phyloP scores from a whole-genome alignment of 2,113 vertebrate species.

The Thunnus maccoyii region DNA sequence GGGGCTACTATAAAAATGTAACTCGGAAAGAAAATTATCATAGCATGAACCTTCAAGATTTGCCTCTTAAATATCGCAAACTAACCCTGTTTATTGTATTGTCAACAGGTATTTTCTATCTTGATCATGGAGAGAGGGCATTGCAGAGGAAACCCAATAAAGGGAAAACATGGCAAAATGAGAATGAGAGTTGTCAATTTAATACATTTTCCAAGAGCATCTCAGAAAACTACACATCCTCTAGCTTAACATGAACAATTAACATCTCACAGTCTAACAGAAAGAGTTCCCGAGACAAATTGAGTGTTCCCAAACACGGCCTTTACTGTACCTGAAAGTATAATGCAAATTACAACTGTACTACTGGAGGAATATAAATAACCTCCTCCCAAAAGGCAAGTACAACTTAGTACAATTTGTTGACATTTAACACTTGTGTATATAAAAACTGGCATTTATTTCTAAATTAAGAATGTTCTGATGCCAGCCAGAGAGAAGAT shows the following conservation, averaged over 20 bases:
- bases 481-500: conserved; percentile 5
- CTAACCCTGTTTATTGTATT: conserved; percentile 74
- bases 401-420: conserved; percentile 18
- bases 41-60: conserved; percentile 80
- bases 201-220: conserved; percentile 46
- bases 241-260: conserved; percentile 3
- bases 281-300: background rate
- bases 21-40: conserved; percentile 37
- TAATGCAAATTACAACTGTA: conserved; percentile 49
- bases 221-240: background rate
- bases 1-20: conserved; percentile 15
- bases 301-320: conserved; percentile 13
- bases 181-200: conserved; percentile 37
- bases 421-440: conserved; percentile 3
- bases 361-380: conserved; percentile 16
- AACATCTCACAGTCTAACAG: conserved; percentile 8
- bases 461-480: conserved; percentile 17
- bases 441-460: conserved; percentile 25
- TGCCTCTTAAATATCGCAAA: conserved; percentile 74
- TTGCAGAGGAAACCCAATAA: conserved; percentile 75
- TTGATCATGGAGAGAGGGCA: conserved; percentile 50
- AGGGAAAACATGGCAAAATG: conserved; percentile 60
- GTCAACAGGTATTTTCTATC: conserved; percentile 72
- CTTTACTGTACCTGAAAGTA: conserved; percentile 37
- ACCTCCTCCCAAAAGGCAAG: conserved; percentile 6